These are phyloP conservation scores for Romanogobio albipinnatus DNA, from an alignment of 2,113 vertebrate species.

Conservation along the genomic window DNA sequence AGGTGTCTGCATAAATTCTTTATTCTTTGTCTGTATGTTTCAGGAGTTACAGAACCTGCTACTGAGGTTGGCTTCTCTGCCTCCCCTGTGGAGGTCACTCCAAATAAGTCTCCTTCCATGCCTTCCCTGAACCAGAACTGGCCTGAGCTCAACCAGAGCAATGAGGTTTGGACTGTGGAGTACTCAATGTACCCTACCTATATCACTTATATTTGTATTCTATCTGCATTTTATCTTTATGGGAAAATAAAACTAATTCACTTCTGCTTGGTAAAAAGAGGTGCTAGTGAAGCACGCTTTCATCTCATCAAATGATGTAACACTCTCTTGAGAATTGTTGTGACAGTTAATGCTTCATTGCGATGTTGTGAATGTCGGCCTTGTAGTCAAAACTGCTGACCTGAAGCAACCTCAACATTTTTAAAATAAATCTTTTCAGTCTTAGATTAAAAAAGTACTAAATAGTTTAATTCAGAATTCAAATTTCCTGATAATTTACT, in stretches of 20 bases:
- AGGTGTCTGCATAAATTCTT: not conserved
- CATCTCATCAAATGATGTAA: slow-evolving; percentile 3
- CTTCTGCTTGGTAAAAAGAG: not conserved
- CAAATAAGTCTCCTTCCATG: slow-evolving; percentile 98
- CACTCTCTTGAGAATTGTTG: not conserved
- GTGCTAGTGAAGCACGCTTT: not conserved
- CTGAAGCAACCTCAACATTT: not conserved
- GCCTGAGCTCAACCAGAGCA: slow-evolving; percentile 98
- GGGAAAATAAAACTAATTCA: slow-evolving; percentile 14
- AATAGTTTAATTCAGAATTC: too few species aligned
- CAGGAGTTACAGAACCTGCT: slow-evolving; percentile 83
- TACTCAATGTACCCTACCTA: not conserved
- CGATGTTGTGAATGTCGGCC: not conserved
- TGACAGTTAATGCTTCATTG: not conserved
- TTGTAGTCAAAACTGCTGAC: slow-evolving; percentile 13
- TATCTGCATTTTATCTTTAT: not conserved
- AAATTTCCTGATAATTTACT: too few species aligned
- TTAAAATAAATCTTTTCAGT: not conserved
- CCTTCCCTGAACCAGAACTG: slow-evolving; percentile 98
- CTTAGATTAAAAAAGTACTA: not conserved
- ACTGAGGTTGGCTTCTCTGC: slow-evolving; percentile 89
- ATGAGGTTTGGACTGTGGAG: slow-evolving; percentile 83
- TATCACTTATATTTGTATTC: not conserved
- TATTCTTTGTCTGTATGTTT: slow-evolving; percentile 53
- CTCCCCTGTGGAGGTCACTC: slow-evolving; percentile 93